Base-by-base conservation (phyloP, 1,140 invertebrate genomes). In the Drosophila simulans region DNA sequence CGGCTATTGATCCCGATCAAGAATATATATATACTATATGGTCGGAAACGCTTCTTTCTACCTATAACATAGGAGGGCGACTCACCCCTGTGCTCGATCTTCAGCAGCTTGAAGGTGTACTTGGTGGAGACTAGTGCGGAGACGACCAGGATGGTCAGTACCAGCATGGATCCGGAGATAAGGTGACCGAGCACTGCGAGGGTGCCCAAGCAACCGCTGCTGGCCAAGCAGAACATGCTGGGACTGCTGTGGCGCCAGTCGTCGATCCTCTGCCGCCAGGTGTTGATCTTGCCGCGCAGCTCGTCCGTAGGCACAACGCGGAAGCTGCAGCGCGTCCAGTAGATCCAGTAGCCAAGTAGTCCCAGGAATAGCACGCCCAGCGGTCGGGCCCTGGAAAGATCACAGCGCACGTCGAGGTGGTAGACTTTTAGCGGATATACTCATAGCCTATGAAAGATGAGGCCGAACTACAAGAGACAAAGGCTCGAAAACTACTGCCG, bases 131-230 rank as follows among this genome's bases (percentile, higher is more conserved):
- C 46, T 2, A 92, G 57, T 0, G 81, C 82, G 12, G 85, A 85
- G 37, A 91, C 17, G 2, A 91, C 68, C n/a, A 92, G 39, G 0
- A 90, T 55, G 0, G 80, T 56, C 5, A 91, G 53, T 17, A 92
- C 79, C 43, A 92, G 40, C 4, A 72, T 80, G 7, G 90, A 90
- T 34, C 91, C 91, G 3, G 91, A 91, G 27, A 92, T 51, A 1
- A 91, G 68, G n/a, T 92, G 91, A 0, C 91, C 91, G 4, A 92
- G 22, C n/a, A 92, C 54, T 25, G 91, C 91, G 11, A 92, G 40
- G 12, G 77, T 55, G 55, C 55, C 77, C 22, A 92, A 40, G 35
- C 82, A 79, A n/a, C 77, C 74, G 48, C 65, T 68, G 52, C 76
- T 77, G 8, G 80, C 70, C 53, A 73, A 35, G 37, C 90, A 91